Conservation (phyloP, 2,888 invertebrate species). For the Tricholauxania praeusta region DNA sequence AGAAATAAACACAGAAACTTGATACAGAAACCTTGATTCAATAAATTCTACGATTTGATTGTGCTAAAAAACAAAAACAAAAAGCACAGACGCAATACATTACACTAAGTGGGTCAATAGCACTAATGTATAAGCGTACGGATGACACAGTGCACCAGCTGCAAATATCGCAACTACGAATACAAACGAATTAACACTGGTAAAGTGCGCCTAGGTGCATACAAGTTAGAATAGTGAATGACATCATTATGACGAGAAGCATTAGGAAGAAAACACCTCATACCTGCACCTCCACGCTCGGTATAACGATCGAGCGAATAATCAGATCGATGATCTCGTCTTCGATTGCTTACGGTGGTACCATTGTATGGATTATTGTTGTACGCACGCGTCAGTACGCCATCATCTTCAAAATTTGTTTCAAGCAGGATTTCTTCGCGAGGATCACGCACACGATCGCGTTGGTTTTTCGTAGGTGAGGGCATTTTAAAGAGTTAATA, state of each 20-base stretch:
- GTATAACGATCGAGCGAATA: constrained; percentile 67
- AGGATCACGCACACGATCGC: constrained; percentile 65
- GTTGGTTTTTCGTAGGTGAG: constrained; percentile 54
- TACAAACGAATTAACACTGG: constrained; percentile 20
- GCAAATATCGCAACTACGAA: constrained; percentile 2
- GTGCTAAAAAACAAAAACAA: no score
- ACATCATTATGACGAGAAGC: not conserved
- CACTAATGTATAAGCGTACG: no score
- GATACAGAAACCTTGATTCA: no score
- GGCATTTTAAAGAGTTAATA: constrained; percentile 48
- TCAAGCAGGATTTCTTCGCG: constrained; percentile 68
- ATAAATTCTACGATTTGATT: no score
- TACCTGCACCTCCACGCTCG: constrained; percentile 63
- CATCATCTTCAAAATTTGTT: constrained; percentile 69
- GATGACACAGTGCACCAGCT: not conserved
- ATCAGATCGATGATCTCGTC: constrained; percentile 63
- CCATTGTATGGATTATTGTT: constrained; percentile 60
- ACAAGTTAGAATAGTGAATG: not conserved
- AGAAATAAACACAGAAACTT: no score
- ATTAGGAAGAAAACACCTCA: constrained; percentile 32
- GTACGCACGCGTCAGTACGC: constrained; percentile 66
- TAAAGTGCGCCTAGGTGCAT: not conserved
- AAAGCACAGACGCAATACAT: no score
- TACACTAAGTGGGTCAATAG: no score
- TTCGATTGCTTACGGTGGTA: constrained; percentile 53